Evolutionary conservation across 2,888 invertebrate species (phyloP), one percentile per base, ranked within the genome.

Genomic region (Thecocarcelia acutangulata): DNA sequence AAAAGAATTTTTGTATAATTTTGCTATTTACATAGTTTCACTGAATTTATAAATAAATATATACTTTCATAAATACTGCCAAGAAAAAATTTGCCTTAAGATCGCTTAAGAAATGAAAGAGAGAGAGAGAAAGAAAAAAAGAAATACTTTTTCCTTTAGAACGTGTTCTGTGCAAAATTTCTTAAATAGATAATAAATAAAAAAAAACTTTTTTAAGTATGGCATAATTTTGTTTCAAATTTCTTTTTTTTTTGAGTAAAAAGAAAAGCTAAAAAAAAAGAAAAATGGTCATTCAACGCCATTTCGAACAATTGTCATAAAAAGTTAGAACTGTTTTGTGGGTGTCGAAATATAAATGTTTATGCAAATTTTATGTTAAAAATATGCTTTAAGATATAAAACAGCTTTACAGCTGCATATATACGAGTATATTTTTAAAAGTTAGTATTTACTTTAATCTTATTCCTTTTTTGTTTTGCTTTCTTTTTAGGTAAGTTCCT

Each of bases 11-110:
- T 4, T 28, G 59, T 56, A 82, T 78, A 82, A 78, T 82, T 44
- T 59, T 58, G 74, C 78, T 70, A 78, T 78, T 82, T 78, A 61
- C 69, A 68, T 66, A 70, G 59, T 61, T 59, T 48, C 42, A 70
- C 52, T 72, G 58, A 46, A 50, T 64, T 76, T 58, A 52, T 46
- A 78, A 61, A 76, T 69, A 76, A 76, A 69, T 69, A 69, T 76
- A 69, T 69, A 69, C 69, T 69, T 76, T 61, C 37, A 59, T 68
- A 68, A 75, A 75, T 42, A 77, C 52, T 74, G 37, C 48, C 48
- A 46, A 63, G 33, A 33, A 28, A 17, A 40, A 58, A 58, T 11
- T 17, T 12, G 6, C 21, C 37, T 48, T 17, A 15, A 68, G 11
- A 44, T 5, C 9, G 33, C 33, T 33, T 33, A 52, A 21, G 52